A percentile compares a stretch with the other conserved stretches of the same genome.
phyloP scores from a whole-genome alignment of 1,140 invertebrate species.

The Vanessa atalanta region DNA sequence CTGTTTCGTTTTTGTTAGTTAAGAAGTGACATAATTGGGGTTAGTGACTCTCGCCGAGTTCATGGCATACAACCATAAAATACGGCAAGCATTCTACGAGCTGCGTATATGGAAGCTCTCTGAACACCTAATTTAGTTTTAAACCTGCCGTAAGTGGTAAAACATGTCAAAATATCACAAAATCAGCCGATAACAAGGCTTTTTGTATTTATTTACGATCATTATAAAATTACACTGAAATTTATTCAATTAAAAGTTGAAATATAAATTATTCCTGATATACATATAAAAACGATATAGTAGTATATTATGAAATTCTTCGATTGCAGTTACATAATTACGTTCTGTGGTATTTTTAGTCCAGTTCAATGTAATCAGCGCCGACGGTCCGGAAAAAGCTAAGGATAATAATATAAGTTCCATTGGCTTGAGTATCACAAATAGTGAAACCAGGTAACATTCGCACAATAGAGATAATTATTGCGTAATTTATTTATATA shows the following conservation, averaged over 20 bases:
- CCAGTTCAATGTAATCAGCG: constrained; percentile 1
- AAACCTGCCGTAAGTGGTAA: constrained; percentile 21
- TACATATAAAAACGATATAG: not conserved
- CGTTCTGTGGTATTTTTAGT: constrained; percentile 1
- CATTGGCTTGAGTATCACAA: constrained; percentile 21
- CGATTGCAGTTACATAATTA: not conserved
- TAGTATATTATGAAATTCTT: not conserved
- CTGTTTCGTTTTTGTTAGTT: not conserved
- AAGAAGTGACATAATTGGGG: constrained; percentile 29
- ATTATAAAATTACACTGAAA: not conserved
- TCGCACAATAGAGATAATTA: constrained; percentile 36
- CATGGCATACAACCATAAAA: constrained; percentile 23
- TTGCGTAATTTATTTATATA: constrained; percentile 36
- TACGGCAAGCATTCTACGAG: constrained; percentile 24
- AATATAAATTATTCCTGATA: not conserved
- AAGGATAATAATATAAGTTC: constrained; percentile 8
- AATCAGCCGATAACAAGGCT: constrained; percentile 10
- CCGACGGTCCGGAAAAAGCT: constrained; percentile 6
- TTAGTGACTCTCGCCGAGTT: constrained; percentile 23
- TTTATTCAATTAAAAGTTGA: not conserved
- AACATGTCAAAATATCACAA: constrained; percentile 32
- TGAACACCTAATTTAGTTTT: constrained; percentile 30
- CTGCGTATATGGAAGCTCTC: constrained; percentile 21
- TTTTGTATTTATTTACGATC: not conserved
- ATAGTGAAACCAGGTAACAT: constrained; percentile 30